phyloP scores from a whole-genome alignment of 35 echinoderm and acorn worm species.

The Nesometra sesokonis region DNA sequence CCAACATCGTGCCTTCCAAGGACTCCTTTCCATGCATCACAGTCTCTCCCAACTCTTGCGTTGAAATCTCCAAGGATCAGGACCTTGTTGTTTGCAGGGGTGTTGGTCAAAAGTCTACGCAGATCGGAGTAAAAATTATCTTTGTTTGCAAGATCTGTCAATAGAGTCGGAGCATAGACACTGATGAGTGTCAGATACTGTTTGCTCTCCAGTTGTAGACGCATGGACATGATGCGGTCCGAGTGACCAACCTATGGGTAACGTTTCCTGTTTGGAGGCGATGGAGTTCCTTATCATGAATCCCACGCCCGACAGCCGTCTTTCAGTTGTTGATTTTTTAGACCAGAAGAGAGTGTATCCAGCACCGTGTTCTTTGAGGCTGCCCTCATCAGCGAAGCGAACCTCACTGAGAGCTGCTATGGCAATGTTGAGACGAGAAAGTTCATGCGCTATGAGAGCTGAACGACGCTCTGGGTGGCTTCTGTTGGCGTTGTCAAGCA shows the following conservation, averaged over 20 bases:
- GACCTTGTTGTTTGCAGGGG: no score
- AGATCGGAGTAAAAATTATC: no score
- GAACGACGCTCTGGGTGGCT: no score
- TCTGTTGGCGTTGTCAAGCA: slow-evolving; percentile 22
- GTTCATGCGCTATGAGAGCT: slow-evolving; percentile 45
- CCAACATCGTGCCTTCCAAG: no score
- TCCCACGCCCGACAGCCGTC: no score
- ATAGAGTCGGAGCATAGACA: slow-evolving; percentile 16
- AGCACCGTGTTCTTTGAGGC: slow-evolving; percentile 42
- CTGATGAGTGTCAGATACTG: slow-evolving; percentile 18
- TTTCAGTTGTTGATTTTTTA: slow-evolving; percentile 17
- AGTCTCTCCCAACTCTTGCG: no score
- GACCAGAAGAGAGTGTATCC: slow-evolving; percentile 65
- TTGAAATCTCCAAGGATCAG: no score
- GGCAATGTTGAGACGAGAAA: slow-evolving; percentile 22
- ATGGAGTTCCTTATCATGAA: slow-evolving; percentile 43
- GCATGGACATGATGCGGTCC: slow-evolving; percentile 29
- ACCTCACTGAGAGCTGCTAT: no score
- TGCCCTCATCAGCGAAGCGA: no score
- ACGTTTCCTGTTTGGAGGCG: background rate
- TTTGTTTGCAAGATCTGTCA: background rate
- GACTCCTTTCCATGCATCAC: no score
- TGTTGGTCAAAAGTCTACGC: no score
- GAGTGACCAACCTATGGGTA: slow-evolving; percentile 41
- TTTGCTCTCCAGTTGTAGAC: background rate